Evolutionary conservation across 2,888 invertebrate species (phyloP).

Genomic region (Pterobdella sp.): DNA sequence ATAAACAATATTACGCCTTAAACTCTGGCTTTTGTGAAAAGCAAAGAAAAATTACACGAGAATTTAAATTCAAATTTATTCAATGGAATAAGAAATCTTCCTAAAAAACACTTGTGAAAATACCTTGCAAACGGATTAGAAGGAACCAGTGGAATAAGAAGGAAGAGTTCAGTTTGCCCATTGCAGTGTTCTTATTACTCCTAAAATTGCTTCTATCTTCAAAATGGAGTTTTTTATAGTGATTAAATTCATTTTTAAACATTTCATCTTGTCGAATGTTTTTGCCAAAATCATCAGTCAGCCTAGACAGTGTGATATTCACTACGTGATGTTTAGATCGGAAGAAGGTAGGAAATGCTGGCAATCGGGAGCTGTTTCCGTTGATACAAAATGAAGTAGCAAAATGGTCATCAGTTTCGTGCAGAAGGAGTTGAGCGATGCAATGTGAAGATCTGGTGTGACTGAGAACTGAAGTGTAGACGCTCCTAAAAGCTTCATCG

Average conservation of each 20-base stretch:
- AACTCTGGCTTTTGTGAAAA: too few relatives aligned
- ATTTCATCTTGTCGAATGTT: too few relatives aligned
- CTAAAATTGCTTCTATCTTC: neutral
- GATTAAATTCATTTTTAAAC: neutral
- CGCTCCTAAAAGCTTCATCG: neutral
- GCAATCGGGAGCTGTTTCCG: neutral
- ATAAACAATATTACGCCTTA: too few relatives aligned
- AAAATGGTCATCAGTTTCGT: conserved; percentile 6
- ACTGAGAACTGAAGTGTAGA: neutral
- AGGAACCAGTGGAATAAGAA: neutral
- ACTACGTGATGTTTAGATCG: neutral
- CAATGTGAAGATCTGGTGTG: neutral
- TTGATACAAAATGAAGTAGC: neutral
- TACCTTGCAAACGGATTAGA: neutral
- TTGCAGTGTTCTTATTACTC: neutral
- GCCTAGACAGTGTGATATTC: neutral
- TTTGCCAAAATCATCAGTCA: neutral
- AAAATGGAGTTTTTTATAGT: neutral
- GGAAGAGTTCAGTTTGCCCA: neutral
- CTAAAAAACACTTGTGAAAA: neutral
- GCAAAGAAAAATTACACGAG: too few relatives aligned
- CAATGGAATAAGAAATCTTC: neutral
- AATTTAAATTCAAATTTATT: neutral
- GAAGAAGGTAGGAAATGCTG: neutral
- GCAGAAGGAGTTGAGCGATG: neutral